Conservation (phyloP, 1,140 invertebrate genomes). For the Drosophila paulistorum region DNA sequence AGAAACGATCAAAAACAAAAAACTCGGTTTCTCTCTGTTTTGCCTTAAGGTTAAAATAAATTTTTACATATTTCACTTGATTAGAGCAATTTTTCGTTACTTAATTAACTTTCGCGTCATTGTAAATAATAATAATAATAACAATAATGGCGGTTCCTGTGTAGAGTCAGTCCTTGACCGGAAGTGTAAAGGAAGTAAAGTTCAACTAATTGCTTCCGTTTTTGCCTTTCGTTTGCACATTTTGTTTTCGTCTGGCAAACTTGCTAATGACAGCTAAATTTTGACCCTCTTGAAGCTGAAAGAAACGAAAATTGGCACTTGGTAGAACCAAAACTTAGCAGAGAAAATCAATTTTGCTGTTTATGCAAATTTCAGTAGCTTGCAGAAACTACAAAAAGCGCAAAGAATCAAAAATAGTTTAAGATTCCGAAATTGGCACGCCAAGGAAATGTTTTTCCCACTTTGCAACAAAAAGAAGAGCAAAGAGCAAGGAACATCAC, state of each 20-base stretch:
- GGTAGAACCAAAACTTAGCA: slow-evolving; percentile 29
- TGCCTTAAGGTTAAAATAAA: slow-evolving; percentile 21
- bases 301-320: slow-evolving; percentile 26
- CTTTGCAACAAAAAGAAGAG: not conserved
- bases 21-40: not conserved
- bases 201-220: slow-evolving; percentile 69
- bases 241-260: not conserved
- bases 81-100: slow-evolving; percentile 46
- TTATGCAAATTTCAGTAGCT: slow-evolving; percentile 52
- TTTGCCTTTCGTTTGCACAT: slow-evolving; percentile 14
- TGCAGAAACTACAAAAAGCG: not conserved
- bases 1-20: slow-evolving; percentile 4
- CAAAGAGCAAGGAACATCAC: not conserved
- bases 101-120: slow-evolving; percentile 54
- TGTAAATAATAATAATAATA: slow-evolving; percentile 54
- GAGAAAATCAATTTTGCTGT: slow-evolving; percentile 43
- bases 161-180: slow-evolving; percentile 33
- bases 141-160: slow-evolving; percentile 42
- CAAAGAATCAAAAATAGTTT: slow-evolving; percentile 17
- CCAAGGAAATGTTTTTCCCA: slow-evolving; percentile 25
- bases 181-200: slow-evolving; percentile 36
- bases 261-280: slow-evolving; percentile 32
- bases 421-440: slow-evolving; percentile 40
- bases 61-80: slow-evolving; percentile 51
- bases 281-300: not conserved